Conservation (phyloP, 2,113 vertebrate species). For the Syngnathoides biaculeatus region DNA sequence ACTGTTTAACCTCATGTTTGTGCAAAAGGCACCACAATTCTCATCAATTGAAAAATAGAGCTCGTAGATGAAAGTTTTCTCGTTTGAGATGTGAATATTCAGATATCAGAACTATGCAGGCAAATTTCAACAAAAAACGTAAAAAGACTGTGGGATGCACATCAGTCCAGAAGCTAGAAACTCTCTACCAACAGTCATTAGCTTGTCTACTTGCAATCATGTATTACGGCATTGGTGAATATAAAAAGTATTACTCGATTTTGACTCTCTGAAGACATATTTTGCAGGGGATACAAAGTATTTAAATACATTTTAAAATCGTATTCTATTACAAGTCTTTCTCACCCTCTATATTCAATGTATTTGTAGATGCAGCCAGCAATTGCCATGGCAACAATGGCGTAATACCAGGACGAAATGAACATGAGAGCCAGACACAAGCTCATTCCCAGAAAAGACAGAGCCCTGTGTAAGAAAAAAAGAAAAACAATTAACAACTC, state of each 20-base stretch:
- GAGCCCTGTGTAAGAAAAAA: slow-evolving; percentile 74
- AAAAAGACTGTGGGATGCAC: no score
- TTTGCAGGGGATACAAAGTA: background rate
- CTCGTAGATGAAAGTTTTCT: no score
- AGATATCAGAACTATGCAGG: no score
- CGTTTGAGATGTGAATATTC: no score
- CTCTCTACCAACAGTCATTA: no score
- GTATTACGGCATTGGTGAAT: no score
- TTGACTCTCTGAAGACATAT: background rate
- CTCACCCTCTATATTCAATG: slow-evolving; percentile 96
- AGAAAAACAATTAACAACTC: background rate
- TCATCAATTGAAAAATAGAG: no score
- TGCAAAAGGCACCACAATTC: background rate
- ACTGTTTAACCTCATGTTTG: background rate
- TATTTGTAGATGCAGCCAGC: slow-evolving; percentile 97
- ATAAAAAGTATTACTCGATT: no score
- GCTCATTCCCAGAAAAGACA: slow-evolving; percentile 96
- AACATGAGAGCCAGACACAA: slow-evolving; percentile 97
- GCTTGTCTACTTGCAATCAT: no score
- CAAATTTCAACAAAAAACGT: no score
- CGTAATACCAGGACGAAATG: slow-evolving; percentile 95
- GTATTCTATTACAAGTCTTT: background rate
- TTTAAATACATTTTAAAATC: background rate
- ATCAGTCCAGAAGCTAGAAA: no score
- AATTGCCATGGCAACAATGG: slow-evolving; percentile 88